phyloP scores from a whole-genome alignment of 2,797 vertebrate species.

The Macropus fuliginosus region DNA sequence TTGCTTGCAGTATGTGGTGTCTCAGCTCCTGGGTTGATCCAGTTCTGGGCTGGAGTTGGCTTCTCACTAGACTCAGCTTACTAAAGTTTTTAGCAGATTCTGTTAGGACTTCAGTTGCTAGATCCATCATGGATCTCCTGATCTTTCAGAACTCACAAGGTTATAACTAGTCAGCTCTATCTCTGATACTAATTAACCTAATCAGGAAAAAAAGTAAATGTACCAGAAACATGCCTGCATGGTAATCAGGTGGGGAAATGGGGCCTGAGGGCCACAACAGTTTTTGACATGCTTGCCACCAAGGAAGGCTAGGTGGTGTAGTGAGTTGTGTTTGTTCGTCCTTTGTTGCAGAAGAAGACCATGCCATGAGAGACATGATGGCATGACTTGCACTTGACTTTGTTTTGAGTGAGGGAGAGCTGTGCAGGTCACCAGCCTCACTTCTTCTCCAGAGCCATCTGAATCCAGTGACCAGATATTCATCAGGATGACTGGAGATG shows the following conservation, averaged over 20 bases:
- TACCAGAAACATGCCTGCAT: background rate
- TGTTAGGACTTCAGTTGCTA: background rate
- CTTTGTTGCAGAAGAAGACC: too few relatives aligned
- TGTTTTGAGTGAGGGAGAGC: too few relatives aligned
- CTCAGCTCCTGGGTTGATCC: background rate
- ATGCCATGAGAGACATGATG: too few relatives aligned
- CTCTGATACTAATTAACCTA: background rate
- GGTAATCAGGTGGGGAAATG: background rate
- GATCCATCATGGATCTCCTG: background rate
- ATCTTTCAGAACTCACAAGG: background rate
- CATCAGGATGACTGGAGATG: too few relatives aligned
- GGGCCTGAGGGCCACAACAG: background rate
- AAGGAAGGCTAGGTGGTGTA: background rate
- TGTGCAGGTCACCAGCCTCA: too few relatives aligned
- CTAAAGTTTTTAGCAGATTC: background rate
- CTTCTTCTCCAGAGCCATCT: too few relatives aligned
- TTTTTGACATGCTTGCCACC: background rate
- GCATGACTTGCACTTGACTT: too few relatives aligned
- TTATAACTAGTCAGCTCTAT: background rate
- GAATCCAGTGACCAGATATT: too few relatives aligned
- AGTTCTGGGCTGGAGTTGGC: background rate
- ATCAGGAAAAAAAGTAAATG: background rate
- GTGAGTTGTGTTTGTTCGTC: background rate
- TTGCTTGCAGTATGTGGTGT: background rate
- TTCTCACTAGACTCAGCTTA: background rate